Conservation (phyloP, 2,797 vertebrate genomes). For the Xiphophorus birchmanni region DNA sequence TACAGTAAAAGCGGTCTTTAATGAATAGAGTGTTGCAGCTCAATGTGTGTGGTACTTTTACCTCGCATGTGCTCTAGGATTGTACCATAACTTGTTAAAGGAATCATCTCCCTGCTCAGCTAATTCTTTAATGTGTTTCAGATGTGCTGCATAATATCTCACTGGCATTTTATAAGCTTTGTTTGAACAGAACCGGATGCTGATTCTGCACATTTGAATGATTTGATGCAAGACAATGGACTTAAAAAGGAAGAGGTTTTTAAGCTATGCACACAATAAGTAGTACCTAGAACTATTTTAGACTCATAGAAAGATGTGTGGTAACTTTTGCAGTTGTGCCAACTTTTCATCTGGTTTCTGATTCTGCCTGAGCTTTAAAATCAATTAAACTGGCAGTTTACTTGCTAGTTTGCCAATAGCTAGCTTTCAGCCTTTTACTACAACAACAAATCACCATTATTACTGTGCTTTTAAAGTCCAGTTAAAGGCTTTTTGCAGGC, state of each 20-base stretch:
- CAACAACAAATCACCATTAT: background rate
- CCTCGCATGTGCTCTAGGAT: conserved; percentile 5
- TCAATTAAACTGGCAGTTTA: background rate
- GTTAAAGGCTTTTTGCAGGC: background rate
- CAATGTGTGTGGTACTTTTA: conserved; percentile 31
- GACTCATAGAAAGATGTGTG: background rate
- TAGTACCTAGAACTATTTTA: background rate
- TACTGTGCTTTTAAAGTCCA: background rate
- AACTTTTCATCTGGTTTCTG: background rate
- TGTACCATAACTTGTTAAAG: conserved; percentile 12
- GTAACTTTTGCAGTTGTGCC: background rate
- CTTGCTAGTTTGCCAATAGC: background rate
- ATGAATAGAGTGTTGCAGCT: background rate
- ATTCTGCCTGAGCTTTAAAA: background rate
- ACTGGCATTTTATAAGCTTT: conserved; percentile 32
- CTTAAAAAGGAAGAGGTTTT: background rate
- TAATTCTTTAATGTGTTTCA: conserved; percentile 50
- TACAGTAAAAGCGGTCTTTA: background rate
- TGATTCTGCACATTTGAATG: conserved; percentile 8
- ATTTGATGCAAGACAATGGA: background rate
- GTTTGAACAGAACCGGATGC: conserved; percentile 3
- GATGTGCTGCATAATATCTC: conserved; percentile 15
- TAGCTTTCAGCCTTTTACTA: background rate
- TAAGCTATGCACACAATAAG: background rate
- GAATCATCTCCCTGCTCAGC: conserved; percentile 20